Evolutionary conservation across 37 sponge, comb jelly and placozoan species (phyloP).

Genomic region (Aplysina aerophoba): DNA sequence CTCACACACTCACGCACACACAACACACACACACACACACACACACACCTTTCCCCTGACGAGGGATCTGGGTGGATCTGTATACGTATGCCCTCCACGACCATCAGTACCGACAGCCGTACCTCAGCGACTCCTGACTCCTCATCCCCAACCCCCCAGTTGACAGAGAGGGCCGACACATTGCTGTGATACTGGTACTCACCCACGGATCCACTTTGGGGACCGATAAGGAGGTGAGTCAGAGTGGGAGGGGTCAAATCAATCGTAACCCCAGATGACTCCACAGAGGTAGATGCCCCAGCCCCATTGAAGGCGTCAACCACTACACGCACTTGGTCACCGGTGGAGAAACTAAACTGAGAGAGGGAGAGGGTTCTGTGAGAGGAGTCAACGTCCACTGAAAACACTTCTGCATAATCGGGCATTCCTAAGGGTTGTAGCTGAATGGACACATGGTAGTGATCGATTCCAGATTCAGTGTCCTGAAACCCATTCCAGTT

Average conservation of each 20-base stretch:
- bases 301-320: constrained; percentile 62
- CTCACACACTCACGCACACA: background rate
- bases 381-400: constrained; percentile 11
- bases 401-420: background rate
- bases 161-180: constrained; percentile 9
- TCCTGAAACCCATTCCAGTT: constrained; percentile 73
- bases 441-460: constrained; percentile 53
- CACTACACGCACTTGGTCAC: constrained; percentile 46
- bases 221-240: constrained; percentile 48
- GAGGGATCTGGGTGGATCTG: constrained; percentile 37
- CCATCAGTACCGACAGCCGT: constrained; percentile 38
- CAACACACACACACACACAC: too few species aligned
- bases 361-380: background rate
- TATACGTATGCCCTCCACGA: constrained; percentile 42
- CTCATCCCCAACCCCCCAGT: constrained; percentile 49
- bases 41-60: background rate
- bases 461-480: constrained; percentile 68
- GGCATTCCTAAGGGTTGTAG: background rate
- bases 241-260: constrained; percentile 72
- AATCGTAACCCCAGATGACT: constrained; percentile 47
- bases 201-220: background rate
- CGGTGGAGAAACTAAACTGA: constrained; percentile 58
- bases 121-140: constrained; percentile 50
- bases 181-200: constrained; percentile 42
- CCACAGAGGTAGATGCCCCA: constrained; percentile 32